Percentiles rank a stretch among this genome's conserved stretches.
These are phyloP conservation scores for Propsilocerus akamusi DNA, from an alignment of 1,140 invertebrate species.

Conservation along the genomic window DNA sequence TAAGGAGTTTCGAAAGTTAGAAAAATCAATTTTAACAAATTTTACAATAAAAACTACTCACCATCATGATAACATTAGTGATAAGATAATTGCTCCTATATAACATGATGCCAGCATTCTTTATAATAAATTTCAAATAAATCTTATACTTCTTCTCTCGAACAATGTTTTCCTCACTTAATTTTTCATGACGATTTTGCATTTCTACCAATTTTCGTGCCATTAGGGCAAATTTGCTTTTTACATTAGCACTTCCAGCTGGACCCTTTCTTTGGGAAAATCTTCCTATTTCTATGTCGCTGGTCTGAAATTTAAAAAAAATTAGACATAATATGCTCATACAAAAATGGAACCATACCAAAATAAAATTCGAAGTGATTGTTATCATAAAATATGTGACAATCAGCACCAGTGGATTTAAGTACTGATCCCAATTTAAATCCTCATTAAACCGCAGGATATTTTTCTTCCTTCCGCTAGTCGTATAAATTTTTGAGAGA, in stretches of 20 bases:
- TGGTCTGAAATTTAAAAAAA: too few relatives aligned
- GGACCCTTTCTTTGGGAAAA: too few relatives aligned
- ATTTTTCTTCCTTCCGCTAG: background rate
- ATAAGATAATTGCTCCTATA: background rate
- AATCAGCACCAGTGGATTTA: background rate
- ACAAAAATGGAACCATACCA: background rate
- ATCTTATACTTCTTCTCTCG: background rate
- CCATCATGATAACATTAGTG: background rate
- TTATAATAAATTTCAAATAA: background rate
- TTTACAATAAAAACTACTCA: too few relatives aligned
- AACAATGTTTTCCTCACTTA: background rate
- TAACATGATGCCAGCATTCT: background rate
- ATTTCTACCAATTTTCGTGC: background rate
- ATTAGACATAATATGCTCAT: background rate
- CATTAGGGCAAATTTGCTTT: background rate
- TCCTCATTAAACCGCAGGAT: background rate
- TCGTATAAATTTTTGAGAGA: background rate
- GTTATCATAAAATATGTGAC: background rate
- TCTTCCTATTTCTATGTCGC: too few relatives aligned
- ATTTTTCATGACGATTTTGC: background rate
- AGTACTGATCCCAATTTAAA: background rate
- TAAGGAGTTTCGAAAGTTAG: too few relatives aligned
- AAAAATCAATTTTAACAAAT: too few relatives aligned
- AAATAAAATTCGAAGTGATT: background rate
- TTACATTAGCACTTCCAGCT: too few relatives aligned